phyloP scores from a whole-genome alignment of 2,797 vertebrate species.

The Lemur catta region DNA sequence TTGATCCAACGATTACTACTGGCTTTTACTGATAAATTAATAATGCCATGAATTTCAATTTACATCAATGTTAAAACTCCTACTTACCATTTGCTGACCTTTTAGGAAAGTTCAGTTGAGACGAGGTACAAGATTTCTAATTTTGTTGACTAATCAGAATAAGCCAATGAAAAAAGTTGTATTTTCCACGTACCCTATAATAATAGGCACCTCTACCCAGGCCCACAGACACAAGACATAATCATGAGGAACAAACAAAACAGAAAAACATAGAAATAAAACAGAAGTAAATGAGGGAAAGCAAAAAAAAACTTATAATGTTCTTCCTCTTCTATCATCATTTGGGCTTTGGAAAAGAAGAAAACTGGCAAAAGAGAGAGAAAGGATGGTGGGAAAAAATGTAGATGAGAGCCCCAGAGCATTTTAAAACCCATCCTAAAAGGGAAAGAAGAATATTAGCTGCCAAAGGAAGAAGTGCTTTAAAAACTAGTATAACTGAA shows the following conservation, averaged over 20 bases:
- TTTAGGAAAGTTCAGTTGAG: not conserved
- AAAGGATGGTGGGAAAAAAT: not conserved
- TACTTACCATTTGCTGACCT: not conserved
- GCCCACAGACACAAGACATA: not conserved
- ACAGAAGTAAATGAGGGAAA: not conserved
- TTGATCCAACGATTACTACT: not conserved
- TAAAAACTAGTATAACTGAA: not conserved
- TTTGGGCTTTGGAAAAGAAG: not conserved
- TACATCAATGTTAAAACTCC: not conserved
- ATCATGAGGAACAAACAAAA: not conserved
- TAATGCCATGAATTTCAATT: not conserved
- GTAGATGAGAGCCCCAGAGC: not conserved
- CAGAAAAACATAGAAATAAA: not conserved
- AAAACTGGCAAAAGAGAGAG: not conserved
- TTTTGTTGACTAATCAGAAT: not conserved
- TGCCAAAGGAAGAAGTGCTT: not conserved
- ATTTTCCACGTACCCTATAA: not conserved
- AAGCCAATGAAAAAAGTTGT: not conserved
- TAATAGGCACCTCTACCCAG: not conserved
- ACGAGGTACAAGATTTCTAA: not conserved
- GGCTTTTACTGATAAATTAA: not conserved
- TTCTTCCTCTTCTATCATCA: not conserved
- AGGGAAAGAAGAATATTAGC: not conserved
- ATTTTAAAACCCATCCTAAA: not conserved
- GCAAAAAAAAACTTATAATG: not conserved